Conservation (phyloP, 2,888 invertebrate species). For the Nematopogon swammerdamellus region DNA sequence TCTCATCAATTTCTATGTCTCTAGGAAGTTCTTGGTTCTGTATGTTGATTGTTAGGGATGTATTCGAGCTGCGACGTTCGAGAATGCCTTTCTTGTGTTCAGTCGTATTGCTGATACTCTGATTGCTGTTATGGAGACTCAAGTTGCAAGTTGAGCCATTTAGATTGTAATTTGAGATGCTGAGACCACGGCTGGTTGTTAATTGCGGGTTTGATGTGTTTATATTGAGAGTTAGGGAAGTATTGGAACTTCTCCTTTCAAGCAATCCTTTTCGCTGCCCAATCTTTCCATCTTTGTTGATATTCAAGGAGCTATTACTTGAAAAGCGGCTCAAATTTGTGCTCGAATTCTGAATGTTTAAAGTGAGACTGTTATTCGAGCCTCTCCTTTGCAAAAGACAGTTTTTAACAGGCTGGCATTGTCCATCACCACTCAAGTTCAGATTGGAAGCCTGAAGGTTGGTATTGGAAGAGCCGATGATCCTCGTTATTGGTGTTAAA, state of each 20-base stretch:
- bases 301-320: conserved; percentile 53
- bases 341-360: conserved; percentile 57
- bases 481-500: conserved; percentile 33
- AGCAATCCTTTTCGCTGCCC: conserved; percentile 66
- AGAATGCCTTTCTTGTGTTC: conserved; percentile 61
- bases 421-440: conserved; percentile 31
- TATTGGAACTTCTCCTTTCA: conserved; percentile 86
- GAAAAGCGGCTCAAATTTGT: conserved; percentile 50
- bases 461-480: conserved; percentile 46
- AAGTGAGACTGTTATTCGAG: conserved; percentile 81
- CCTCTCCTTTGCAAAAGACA: conserved; percentile 76
- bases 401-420: conserved; percentile 36
- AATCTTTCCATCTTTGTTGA: conserved; percentile 33
- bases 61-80: conserved; percentile 78
- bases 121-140: conserved; percentile 45
- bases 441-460: conserved; percentile 27
- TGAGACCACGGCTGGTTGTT: conserved; percentile 42
- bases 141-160: conserved; percentile 50
- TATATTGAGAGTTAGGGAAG: conserved; percentile 79
- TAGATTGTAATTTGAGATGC: conserved; percentile 49
- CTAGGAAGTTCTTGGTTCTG: conserved; percentile 37
- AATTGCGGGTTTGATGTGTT: conserved; percentile 44
- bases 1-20: conserved; percentile 44
- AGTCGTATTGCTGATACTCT: conserved; percentile 38
- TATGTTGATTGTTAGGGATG: conserved; percentile 69